A percentile compares a stretch with the other conserved stretches of the same genome.
Evolutionary conservation across 1,140 invertebrate species (phyloP).

Genomic region (Chymomyza costata): DNA sequence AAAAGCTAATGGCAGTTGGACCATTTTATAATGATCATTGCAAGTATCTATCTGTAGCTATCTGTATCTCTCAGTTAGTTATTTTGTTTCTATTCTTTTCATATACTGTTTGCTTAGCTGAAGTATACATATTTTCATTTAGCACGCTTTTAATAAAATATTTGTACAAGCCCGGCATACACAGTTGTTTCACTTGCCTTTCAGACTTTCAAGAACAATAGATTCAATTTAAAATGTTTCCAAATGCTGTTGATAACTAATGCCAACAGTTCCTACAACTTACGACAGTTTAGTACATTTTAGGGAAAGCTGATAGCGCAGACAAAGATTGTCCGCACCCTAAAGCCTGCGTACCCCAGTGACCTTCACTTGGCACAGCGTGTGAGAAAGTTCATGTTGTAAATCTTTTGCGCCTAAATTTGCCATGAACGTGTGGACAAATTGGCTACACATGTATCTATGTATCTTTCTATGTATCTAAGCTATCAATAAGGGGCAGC

Average conservation of each 20-base stretch:
- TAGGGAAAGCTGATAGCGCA: too few species aligned
- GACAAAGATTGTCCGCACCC: too few species aligned
- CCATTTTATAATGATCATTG: background rate
- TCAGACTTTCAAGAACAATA: conserved; percentile 49
- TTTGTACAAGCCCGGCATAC: conserved; percentile 58
- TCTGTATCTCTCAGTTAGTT: background rate
- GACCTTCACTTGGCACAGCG: conserved; percentile 44
- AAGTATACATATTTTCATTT: conserved; percentile 63
- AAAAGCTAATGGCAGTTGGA: conserved; percentile 52
- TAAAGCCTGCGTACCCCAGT: conserved; percentile 54
- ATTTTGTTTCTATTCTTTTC: conserved; percentile 51
- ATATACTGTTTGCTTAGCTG: conserved; percentile 59
- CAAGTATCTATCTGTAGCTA: conserved; percentile 2
- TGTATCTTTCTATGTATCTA: too few species aligned
- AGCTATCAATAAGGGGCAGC: conserved; percentile 22
- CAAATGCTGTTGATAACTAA: too few species aligned
- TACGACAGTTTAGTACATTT: too few species aligned
- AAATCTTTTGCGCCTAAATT: conserved; percentile 21
- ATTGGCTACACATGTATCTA: conserved; percentile 42
- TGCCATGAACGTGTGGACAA: conserved; percentile 53
- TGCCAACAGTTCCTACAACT: background rate
- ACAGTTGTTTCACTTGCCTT: conserved; percentile 49
- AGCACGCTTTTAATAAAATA: conserved; percentile 68
- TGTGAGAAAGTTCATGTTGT: conserved; percentile 55
- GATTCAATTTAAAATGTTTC: conserved; percentile 59